Evolutionary conservation across 2,888 invertebrate genomes (phyloP), one percentile per base, ranked within the genome.

Genomic region (Hemistola chrysoprasaria): DNA sequence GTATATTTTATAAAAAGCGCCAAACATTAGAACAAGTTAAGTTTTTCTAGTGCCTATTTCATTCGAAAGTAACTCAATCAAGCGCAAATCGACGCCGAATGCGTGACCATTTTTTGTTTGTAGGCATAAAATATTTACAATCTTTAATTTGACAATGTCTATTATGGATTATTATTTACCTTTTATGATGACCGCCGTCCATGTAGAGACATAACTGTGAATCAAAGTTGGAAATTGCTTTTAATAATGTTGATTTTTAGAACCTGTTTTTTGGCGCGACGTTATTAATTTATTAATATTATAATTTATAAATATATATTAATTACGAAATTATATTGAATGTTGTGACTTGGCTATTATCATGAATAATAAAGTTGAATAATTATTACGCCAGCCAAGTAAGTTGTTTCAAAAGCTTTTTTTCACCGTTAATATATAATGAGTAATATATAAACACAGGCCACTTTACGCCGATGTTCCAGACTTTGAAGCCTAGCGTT

Each of bases 191-290:
- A 4, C 16, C 16, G 16, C 16, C 4, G 16, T 20, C 28, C 35
- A 39, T 32, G 40, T 25, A 25, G 7, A 28, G 28, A 32, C 20
- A 34, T 30, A 40, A 24, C 38, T 45, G 31, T 11, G n/a, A n/a
- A n/a, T n/a, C n/a, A n/a, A n/a, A n/a, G n/a, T 8, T 25, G 40
- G 57, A 52, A 59, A 59, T 22, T 23, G 31, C 40, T 50, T 47
- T 45, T 29, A 46, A 26, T 16, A 16, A 16, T 16, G 16, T 16
- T 7, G 28, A 40, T 42, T 56, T 16, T 16, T 16, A 16, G 16
- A 16, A 16, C 16, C 16, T 2, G 16, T 16, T 16, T 16, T 16
- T 16, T 16, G 16, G 16, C 16, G n/a, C n/a, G n/a, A n/a, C n/a
- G n/a, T n/a, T n/a, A n/a, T n/a, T n/a, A n/a, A n/a, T n/a, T n/a